Evolutionary conservation across 2,113 vertebrate genomes (phyloP).

Genomic region (Morone saxatilis): DNA sequence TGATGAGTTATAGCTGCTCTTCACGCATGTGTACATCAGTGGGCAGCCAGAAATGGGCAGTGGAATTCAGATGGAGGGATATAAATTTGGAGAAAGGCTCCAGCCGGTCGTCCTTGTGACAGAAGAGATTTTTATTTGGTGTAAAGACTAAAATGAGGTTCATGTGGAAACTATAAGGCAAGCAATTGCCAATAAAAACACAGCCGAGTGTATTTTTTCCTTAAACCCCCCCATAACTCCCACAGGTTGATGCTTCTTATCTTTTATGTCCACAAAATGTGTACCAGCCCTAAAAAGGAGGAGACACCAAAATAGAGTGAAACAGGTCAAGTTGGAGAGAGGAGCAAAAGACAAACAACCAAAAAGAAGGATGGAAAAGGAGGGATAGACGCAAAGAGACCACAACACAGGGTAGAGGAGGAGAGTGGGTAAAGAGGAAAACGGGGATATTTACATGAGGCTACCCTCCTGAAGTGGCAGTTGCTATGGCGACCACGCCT

Average conservation of each 20-base stretch:
- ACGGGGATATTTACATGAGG: slow-evolving; percentile 59
- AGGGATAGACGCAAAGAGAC: not conserved
- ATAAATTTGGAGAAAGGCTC: slow-evolving; percentile 36
- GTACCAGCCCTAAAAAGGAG: slow-evolving; percentile 20
- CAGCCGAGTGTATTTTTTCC: not conserved
- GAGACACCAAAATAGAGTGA: slow-evolving; percentile 20
- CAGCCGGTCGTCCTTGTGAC: not conserved
- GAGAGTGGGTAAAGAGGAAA: slow-evolving; percentile 20
- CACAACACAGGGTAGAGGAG: slow-evolving; percentile 10
- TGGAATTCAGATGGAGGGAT: slow-evolving; percentile 22
- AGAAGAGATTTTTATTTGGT: slow-evolving; percentile 13
- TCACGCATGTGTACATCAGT: slow-evolving; percentile 5
- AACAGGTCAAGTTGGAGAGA: not conserved
- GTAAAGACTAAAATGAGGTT: slow-evolving; percentile 20
- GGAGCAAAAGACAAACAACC: slow-evolving; percentile 12
- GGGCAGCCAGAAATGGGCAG: slow-evolving; percentile 24
- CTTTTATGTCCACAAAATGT: not conserved
- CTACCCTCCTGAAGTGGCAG: slow-evolving; percentile 67
- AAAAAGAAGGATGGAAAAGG: slow-evolving; percentile 1
- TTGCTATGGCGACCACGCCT: slow-evolving; percentile 83
- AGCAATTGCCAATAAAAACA: slow-evolving; percentile 23
- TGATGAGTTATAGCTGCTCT: slow-evolving; percentile 44
- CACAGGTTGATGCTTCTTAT: slow-evolving; percentile 18
- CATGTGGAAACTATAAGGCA: not conserved
- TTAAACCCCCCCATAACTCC: not conserved